Base-by-base conservation (phyloP, 1,140 invertebrate species). In the Aphidius gifuensis region DNA sequence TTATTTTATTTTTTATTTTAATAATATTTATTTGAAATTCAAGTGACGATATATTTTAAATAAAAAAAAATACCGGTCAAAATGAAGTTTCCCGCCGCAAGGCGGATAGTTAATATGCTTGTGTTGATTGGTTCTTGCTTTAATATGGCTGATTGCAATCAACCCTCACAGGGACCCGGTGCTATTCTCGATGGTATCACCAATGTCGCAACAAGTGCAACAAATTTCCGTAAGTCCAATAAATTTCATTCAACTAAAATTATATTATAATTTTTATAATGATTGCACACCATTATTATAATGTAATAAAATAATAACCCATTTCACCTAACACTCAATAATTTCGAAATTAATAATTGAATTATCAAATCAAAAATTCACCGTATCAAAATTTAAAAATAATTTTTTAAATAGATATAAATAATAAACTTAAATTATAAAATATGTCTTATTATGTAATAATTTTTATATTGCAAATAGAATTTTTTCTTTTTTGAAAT, bases 171-270 rank as follows among this genome's bases (percentile, higher is more conserved):
- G 9, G 58, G 55, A 32, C 61, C 56, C 38, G 51, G 56, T 58
- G 38, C 39, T 32, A 40, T 79, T 60, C 64, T 75, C 6, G 72
- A 66, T 11, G 75, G 74, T 9, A 76, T 78, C 38, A 75, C 69
- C 6, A 79, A 75, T 44, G 75, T 76, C 21, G 76, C 76, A 0
- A 70, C 65, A 9, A 75, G 64, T 57, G 76, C 76, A 4, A 72
- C 73, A 0, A 75, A 75, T 69, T 74, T 78, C 54, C 57, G 76
- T 78, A 65, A 68, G 76, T 76, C 51, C 8, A 38, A 39, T 62
- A 40, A 59, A 32, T 54, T 54, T 46, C 4, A 46, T n/a, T 46
- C 11, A 6, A 8, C 4, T 46, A n/a, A 3, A 46, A 3, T n/a
- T n/a, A 56, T 44, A 51, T 9, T 48, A 39, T 38, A 38, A 9